Percentiles rank a stretch among this genome's conserved stretches.
Evolutionary conservation across 2,113 vertebrate species (phyloP).

Genomic region (Entelurus aequoreus): DNA sequence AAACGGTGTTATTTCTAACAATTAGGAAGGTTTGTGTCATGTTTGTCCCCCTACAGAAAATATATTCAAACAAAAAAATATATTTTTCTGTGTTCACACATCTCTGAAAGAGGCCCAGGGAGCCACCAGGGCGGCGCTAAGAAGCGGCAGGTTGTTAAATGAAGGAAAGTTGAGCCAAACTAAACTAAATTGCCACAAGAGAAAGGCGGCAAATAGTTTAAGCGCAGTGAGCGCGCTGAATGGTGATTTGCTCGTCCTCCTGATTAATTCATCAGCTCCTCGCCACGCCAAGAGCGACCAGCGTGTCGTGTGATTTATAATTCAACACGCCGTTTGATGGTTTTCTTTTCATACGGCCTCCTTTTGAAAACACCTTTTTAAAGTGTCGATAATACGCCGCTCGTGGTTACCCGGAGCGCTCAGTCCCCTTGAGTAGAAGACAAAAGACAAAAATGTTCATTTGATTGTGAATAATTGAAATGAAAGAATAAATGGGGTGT

Average conservation of each 20-base stretch:
- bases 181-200: not conserved
- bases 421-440: conserved; percentile 2
- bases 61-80: too few species aligned
- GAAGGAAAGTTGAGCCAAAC: not conserved
- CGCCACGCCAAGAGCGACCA: conserved; percentile 32
- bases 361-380: conserved; percentile 34
- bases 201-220: not conserved
- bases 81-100: too few species aligned
- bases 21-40: too few species aligned
- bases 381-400: conserved; percentile 22
- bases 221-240: not conserved
- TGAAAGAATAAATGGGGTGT: conserved; percentile 2
- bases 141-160: too few species aligned
- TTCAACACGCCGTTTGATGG: conserved; percentile 52
- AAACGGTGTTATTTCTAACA: too few species aligned
- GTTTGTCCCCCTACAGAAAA: too few species aligned
- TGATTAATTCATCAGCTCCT: conserved; percentile 45
- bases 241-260: conserved; percentile 28
- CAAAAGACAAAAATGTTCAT: not conserved
- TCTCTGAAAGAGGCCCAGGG: too few species aligned
- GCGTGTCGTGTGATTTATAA: conserved; percentile 53
- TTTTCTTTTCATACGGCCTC: conserved; percentile 37
- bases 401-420: not conserved
- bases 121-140: too few species aligned
- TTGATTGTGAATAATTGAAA: conserved; percentile 25